phyloP scores from a whole-genome alignment of 2,113 vertebrate species.

The Leuciscus idus region DNA sequence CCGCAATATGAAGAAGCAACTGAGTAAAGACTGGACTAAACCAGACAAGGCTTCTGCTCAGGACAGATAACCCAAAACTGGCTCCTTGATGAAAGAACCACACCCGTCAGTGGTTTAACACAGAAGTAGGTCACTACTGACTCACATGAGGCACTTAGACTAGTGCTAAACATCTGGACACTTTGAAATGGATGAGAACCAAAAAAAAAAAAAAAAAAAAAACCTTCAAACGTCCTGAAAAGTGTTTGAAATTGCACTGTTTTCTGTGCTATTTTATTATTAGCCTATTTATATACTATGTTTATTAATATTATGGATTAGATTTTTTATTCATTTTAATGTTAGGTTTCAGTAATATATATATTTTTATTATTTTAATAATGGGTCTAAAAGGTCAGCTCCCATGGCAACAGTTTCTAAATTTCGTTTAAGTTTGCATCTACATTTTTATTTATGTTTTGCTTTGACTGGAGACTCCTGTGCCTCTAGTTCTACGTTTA shows the following conservation, averaged over 20 bases:
- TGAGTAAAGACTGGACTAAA: neutral
- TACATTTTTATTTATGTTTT: neutral
- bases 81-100: slow-evolving; percentile 18
- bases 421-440: too few relatives aligned
- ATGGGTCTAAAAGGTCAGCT: too few relatives aligned
- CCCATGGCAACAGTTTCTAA: too few relatives aligned
- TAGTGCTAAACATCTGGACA: slow-evolving; percentile 25
- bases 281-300: neutral
- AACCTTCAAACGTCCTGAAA: neutral
- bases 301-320: neutral
- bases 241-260: neutral
- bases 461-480: neutral
- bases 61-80: slow-evolving; percentile 22
- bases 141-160: neutral
- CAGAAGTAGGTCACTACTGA: slow-evolving; percentile 16
- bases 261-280: neutral
- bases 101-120: neutral
- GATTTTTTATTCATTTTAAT: too few relatives aligned
- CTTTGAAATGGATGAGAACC: neutral
- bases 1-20: neutral
- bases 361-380: too few relatives aligned
- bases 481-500: neutral
- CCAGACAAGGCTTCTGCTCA: neutral
- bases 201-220: neutral
- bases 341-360: too few relatives aligned